Conservation (phyloP, 37 sponge, comb jelly and placozoan species). For the Hormiphora californensis region DNA sequence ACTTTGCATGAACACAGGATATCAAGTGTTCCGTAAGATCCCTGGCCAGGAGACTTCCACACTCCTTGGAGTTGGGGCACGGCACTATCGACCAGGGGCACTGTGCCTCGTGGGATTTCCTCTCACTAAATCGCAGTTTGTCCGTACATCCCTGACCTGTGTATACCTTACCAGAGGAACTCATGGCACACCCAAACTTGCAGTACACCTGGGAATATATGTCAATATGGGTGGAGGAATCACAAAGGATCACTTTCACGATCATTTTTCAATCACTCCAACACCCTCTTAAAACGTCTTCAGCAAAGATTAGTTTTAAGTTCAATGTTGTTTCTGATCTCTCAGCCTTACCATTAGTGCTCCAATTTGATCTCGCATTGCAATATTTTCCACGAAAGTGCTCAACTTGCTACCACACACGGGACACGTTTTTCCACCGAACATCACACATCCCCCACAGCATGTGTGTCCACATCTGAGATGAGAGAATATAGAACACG, state of each 20-base stretch:
- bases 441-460: constrained; percentile 40
- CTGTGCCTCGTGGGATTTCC: background rate
- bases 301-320: background rate
- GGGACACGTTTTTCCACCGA: background rate
- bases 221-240: too few species aligned
- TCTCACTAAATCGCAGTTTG: background rate
- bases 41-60: constrained; percentile 11
- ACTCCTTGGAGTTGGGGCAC: constrained; percentile 15
- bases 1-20: background rate
- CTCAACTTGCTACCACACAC: background rate
- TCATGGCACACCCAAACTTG: constrained; percentile 38
- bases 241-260: too few species aligned
- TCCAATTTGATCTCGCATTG: constrained; percentile 1
- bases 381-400: constrained; percentile 8
- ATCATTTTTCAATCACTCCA: too few species aligned
- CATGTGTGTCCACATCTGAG: constrained; percentile 40
- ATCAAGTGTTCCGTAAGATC: background rate
- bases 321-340: background rate
- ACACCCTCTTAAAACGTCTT: too few species aligned
- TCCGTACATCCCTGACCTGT: constrained; percentile 22
- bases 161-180: background rate
- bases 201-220: constrained; percentile 23
- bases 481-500: too few species aligned
- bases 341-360: background rate
- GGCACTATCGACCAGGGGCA: constrained; percentile 43